A percentile compares a stretch with the other conserved stretches of the same genome.
Evolutionary conservation across 2,797 vertebrate genomes (phyloP).

Genomic region (Otus scops): DNA sequence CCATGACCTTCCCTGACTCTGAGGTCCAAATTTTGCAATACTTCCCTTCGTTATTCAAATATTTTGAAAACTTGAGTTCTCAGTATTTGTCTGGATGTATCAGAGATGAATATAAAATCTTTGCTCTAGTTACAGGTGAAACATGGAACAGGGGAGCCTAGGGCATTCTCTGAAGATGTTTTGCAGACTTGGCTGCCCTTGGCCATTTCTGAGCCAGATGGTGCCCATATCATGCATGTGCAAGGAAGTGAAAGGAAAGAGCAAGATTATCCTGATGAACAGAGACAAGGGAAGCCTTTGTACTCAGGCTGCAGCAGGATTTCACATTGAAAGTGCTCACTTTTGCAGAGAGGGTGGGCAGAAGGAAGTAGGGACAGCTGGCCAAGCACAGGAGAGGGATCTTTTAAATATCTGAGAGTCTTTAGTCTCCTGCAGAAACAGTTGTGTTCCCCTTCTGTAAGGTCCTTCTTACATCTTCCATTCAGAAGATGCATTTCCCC

Average conservation of each 20-base stretch:
- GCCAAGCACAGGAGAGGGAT: not conserved
- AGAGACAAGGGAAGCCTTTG: not conserved
- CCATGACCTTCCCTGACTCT: too few species aligned
- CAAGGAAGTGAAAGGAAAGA: conserved; percentile 3
- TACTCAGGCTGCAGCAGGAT: not conserved
- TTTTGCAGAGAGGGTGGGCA: not conserved
- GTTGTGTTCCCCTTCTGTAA: not conserved
- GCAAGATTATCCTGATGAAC: not conserved
- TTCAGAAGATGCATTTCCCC: not conserved
- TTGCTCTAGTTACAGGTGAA: not conserved
- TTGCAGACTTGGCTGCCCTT: not conserved
- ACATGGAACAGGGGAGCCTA: fast-evolving
- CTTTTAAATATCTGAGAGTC: not conserved
- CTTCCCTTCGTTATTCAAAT: not conserved
- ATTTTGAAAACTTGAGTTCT: not conserved
- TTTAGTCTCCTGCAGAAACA: not conserved
- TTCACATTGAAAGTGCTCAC: not conserved
- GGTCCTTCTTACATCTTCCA: not conserved
- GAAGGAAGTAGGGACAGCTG: not conserved
- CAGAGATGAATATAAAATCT: not conserved
- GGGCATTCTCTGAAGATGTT: not conserved
- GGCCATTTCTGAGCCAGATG: not conserved
- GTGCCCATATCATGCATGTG: not conserved
- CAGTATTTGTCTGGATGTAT: not conserved
- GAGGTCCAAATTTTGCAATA: not conserved